Evolutionary conservation across 2,113 vertebrate genomes (phyloP).

Genomic region (Drymodes brunneopygia): DNA sequence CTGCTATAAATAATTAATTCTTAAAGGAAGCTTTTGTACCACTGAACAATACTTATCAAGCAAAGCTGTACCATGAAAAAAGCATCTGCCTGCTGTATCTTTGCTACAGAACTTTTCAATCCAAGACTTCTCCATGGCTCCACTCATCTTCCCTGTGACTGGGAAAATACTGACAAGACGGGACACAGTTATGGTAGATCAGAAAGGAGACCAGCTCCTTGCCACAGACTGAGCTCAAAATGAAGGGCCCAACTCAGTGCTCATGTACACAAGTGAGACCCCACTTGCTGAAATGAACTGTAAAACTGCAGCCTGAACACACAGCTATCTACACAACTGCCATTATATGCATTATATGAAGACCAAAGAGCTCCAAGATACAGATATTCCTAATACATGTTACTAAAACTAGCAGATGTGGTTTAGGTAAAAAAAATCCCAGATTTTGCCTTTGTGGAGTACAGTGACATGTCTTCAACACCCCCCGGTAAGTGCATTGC

Average conservation of each 20-base stretch:
- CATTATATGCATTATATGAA: background rate
- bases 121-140: background rate
- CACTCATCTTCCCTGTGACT: background rate
- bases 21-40: constrained; percentile 14
- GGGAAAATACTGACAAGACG: background rate
- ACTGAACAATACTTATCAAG: constrained; percentile 1
- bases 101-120: background rate
- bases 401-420: background rate
- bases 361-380: background rate
- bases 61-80: background rate
- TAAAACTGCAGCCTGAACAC: background rate
- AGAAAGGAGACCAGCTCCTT: constrained; percentile 23
- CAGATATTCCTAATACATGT: background rate
- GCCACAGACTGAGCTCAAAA: background rate
- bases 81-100: background rate
- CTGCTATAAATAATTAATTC: background rate
- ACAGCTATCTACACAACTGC: background rate
- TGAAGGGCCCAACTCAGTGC: background rate
- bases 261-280: background rate
- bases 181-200: background rate
- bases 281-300: background rate
- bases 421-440: background rate
- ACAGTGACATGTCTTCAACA: background rate
- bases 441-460: constrained; percentile 2
- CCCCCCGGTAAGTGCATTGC: rapidly evolving